Percentiles rank a stretch among this genome's conserved stretches.
phyloP scores from a whole-genome alignment of 2,113 vertebrate genomes.

The Platycercus adscitus region DNA sequence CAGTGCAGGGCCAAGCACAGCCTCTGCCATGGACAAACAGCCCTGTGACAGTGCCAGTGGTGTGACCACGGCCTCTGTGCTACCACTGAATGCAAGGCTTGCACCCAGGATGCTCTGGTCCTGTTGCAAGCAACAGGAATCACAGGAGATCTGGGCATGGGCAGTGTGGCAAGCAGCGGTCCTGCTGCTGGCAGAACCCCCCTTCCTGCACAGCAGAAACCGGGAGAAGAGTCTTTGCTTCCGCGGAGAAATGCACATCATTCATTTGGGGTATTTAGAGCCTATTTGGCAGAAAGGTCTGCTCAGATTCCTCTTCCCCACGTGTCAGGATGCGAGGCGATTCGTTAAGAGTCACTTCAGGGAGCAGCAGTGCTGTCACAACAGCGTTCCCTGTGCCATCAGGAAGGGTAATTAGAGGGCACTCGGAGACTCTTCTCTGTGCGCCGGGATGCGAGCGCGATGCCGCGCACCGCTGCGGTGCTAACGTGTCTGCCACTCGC shows the following conservation, averaged over 20 bases:
- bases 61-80: rapidly evolving
- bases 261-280: conserved; percentile 60
- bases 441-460: neutral
- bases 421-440: neutral
- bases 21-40: rapidly evolving
- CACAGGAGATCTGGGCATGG: rapidly evolving
- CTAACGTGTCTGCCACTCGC: neutral
- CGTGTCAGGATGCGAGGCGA: neutral
- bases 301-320: conserved; percentile 7
- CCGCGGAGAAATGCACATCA: neutral
- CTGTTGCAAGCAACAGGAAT: neutral
- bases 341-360: conserved; percentile 57
- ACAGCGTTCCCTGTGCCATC: conserved; percentile 26
- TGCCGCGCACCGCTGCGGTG: neutral
- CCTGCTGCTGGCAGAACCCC: neutral
- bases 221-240: neutral
- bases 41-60: rapidly evolving
- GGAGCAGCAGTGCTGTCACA: conserved; percentile 54
- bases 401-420: conserved; percentile 69
- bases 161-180: rapidly evolving
- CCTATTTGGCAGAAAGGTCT: conserved; percentile 50
- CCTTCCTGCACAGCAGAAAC: neutral
- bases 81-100: rapidly evolving
- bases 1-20: rapidly evolving
- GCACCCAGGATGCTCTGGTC: neutral